These are phyloP conservation scores for Habroteleia sp. DNA, from an alignment of 2,888 invertebrate genomes.

Conservation along the genomic window DNA sequence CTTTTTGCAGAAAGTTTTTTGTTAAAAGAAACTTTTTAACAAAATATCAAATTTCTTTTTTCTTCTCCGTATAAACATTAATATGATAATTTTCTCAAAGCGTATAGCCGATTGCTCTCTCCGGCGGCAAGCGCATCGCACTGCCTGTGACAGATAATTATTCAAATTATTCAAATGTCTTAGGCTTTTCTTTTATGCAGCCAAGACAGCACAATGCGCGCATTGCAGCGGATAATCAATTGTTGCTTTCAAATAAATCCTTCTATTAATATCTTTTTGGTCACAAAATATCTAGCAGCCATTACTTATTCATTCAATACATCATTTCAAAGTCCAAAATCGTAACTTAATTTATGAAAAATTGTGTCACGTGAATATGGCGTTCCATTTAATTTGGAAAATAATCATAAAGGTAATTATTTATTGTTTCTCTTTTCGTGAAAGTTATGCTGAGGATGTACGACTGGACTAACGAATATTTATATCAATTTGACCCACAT, in stretches of 20 bases:
- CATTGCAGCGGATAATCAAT: slow-evolving; percentile 49
- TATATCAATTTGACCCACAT: no score
- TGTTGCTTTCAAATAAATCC: slow-evolving; percentile 57
- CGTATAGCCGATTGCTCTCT: slow-evolving; percentile 27
- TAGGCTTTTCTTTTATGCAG: slow-evolving; percentile 56
- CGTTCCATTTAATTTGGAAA: no score
- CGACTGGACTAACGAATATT: slow-evolving; percentile 24
- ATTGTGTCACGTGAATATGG: no score
- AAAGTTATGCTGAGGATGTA: no score
- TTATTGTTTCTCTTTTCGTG: no score
- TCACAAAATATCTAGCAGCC: slow-evolving; percentile 34
- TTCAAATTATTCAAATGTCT: slow-evolving; percentile 60
- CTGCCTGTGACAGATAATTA: slow-evolving; percentile 52
- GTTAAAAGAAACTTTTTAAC: no score
- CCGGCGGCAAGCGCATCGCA: slow-evolving; percentile 14
- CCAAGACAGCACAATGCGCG: slow-evolving; percentile 56
- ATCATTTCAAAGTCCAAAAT: slow-evolving; percentile 27
- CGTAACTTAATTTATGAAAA: no score
- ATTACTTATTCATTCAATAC: slow-evolving; percentile 24
- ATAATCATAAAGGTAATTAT: no score
- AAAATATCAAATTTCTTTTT: no score
- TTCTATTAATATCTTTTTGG: slow-evolving; percentile 49
- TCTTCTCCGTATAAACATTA: no score
- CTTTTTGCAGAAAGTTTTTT: no score
- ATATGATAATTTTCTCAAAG: slow-evolving; percentile 44